A percentile compares a stretch with the other conserved stretches of the same genome.
Evolutionary conservation across 92 coral and sea anemone species (phyloP).

Genomic region (Phenganax stokvisi): DNA sequence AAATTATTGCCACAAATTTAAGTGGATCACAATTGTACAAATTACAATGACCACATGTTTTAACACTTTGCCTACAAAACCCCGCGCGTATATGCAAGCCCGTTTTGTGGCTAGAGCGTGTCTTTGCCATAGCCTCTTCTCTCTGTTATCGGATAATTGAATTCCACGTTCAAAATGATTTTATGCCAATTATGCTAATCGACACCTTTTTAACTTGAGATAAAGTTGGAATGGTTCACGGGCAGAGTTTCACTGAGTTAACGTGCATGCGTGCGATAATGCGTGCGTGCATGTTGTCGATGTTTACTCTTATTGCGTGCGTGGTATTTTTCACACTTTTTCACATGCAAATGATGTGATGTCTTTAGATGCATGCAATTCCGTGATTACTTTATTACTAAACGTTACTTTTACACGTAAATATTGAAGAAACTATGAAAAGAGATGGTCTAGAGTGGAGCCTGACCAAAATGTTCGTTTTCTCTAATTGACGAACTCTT

Average conservation of each 20-base stretch:
- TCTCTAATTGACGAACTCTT: too few relatives aligned
- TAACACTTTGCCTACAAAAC: not conserved
- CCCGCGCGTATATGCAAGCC: not conserved
- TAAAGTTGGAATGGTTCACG: slow-evolving; percentile 36
- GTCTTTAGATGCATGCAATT: too few relatives aligned
- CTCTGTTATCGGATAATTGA: slow-evolving; percentile 75
- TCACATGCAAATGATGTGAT: too few relatives aligned
- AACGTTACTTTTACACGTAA: too few relatives aligned
- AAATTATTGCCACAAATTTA: too few relatives aligned
- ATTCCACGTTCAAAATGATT: slow-evolving; percentile 93
- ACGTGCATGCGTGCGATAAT: not conserved
- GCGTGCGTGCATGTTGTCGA: not conserved
- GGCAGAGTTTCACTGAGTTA: not conserved
- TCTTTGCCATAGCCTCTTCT: not conserved
- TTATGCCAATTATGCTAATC: slow-evolving; percentile 90
- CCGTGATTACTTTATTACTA: too few relatives aligned
- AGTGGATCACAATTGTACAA: not conserved
- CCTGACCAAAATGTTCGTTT: too few relatives aligned
- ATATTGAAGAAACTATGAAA: too few relatives aligned
- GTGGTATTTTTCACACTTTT: not conserved
- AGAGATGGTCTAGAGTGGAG: too few relatives aligned
- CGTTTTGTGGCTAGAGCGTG: not conserved
- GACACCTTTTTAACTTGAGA: slow-evolving; percentile 88
- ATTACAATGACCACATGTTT: not conserved
- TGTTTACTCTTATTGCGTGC: not conserved